Base-by-base conservation (phyloP, 1,140 invertebrate genomes). In the Hesperophylax magnus region DNA sequence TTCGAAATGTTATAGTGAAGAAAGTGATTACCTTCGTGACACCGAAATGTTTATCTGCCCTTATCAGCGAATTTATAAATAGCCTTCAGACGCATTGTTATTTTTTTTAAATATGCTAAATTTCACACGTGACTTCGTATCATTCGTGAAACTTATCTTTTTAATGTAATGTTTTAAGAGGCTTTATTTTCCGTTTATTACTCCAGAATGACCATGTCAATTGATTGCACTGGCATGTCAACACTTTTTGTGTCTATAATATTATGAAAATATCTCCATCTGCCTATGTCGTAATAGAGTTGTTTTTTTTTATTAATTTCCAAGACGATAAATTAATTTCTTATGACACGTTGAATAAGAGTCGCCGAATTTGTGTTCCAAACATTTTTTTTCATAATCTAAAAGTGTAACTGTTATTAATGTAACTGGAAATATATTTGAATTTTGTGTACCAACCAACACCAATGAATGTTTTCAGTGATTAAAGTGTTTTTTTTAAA, bases 11-110 rank as follows among this genome's bases (percentile, higher is more conserved):
- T 54, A 15, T 17, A 53, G 39, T 47, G 47, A 22, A 52, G 69
- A 72, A 72, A 72, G 69, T 72, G 69, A 71, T 52, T 71, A 67
- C 63, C 24, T 53, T 4, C n/a, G 18, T 52, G 67, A 72, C 54
- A 72, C 47, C 24, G 15, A 39, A 72, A 31, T 67, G 18, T 65
- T 47, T 47, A 69, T 69, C 39, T 20, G 63, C 15, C 27, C 24
- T 67, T 67, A 67, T 67, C 63, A 47, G 34, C 11, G n/a, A 14
- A 47, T 47, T 14, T 47, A 47, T 14, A 47, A 47, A 47, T 47
- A 47, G 39, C 9, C 39, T 47, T 47, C 39, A 47, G 39, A 14
- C 39, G 14, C 39, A 47, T 47, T 47, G 39, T 47, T 47, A 14
- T 47, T 47, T 47, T 27, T 39, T 47, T 47, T 47, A 47, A 5